A percentile compares a stretch with the other conserved stretches of the same genome.
These are phyloP conservation scores for Myopa tessellatipennis DNA, from an alignment of 2,888 invertebrate species.

Conservation along the genomic window DNA sequence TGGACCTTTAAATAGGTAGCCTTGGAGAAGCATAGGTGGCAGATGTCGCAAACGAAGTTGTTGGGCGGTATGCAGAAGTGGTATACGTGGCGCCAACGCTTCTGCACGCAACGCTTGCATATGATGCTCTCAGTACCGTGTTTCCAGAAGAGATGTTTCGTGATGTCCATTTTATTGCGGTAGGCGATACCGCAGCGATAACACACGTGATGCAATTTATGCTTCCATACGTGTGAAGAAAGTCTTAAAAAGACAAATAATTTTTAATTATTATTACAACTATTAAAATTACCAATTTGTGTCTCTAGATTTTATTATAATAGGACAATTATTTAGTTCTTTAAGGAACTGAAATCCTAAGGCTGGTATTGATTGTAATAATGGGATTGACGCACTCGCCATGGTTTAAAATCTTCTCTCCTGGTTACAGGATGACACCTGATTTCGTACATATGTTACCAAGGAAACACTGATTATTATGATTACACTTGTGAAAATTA, in stretches of 20 bases:
- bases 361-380: too few species aligned
- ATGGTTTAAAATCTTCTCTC: too few species aligned
- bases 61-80: slow-evolving; percentile 88
- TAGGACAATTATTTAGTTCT: not conserved
- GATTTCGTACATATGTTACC: too few species aligned
- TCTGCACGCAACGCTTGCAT: slow-evolving; percentile 87
- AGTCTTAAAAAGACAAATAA: slow-evolving; percentile 68
- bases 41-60: slow-evolving; percentile 84
- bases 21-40: slow-evolving; percentile 78
- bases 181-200: slow-evolving; percentile 90
- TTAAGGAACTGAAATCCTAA: too few species aligned
- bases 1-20: slow-evolving; percentile 87
- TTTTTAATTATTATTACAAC: not conserved
- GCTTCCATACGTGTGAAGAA: slow-evolving; percentile 91
- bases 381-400: too few species aligned
- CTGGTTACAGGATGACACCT: too few species aligned
- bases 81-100: slow-evolving; percentile 92
- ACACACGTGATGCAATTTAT: slow-evolving; percentile 87
- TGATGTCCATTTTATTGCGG: slow-evolving; percentile 87
- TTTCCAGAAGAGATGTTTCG: slow-evolving; percentile 92
- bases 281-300: not conserved
- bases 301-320: not conserved
- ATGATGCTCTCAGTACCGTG: slow-evolving; percentile 89
- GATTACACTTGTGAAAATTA: too few species aligned
- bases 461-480: too few species aligned